Conservation (phyloP, 2,888 invertebrate genomes). For the Acronicta alni region DNA sequence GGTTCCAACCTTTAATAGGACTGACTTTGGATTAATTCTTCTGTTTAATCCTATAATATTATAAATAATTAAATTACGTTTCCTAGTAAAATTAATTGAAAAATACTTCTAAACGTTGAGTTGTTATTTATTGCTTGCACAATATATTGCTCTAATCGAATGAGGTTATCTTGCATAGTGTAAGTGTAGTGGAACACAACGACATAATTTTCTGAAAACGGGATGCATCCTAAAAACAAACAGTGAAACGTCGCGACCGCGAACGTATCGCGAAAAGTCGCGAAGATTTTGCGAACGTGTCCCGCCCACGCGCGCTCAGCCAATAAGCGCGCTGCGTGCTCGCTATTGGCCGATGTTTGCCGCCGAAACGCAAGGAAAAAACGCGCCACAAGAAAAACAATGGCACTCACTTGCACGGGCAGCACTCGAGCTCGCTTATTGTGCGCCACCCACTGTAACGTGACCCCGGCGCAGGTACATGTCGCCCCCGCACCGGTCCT, state of each 20-base stretch:
- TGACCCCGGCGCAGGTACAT: constrained; percentile 46
- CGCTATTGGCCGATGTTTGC: constrained; percentile 73
- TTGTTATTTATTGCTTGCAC: no score
- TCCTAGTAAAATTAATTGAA: no score
- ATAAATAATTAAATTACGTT: no score
- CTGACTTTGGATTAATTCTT: no score
- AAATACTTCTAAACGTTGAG: no score
- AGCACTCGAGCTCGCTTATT: constrained; percentile 69
- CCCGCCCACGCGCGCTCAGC: constrained; percentile 71
- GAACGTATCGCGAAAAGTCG: constrained; percentile 70
- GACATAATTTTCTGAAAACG: constrained; percentile 69
- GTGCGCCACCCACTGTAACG: constrained; percentile 58
- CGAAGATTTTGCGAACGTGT: constrained; percentile 66
- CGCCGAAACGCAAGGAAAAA: constrained; percentile 73
- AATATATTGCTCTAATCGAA: no score
- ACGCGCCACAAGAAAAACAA: constrained; percentile 79
- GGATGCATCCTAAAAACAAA: constrained; percentile 70
- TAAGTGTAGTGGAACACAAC: constrained; percentile 23
- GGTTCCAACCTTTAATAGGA: no score
- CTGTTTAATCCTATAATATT: no score
- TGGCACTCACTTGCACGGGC: constrained; percentile 78
- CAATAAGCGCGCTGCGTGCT: constrained; percentile 70
- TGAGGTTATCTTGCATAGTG: not conserved
- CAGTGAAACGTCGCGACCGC: constrained; percentile 55
- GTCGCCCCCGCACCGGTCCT: constrained; percentile 9